These are phyloP conservation scores for Xiphydria camelus DNA, from an alignment of 2,888 invertebrate genomes.

Conservation along the genomic window DNA sequence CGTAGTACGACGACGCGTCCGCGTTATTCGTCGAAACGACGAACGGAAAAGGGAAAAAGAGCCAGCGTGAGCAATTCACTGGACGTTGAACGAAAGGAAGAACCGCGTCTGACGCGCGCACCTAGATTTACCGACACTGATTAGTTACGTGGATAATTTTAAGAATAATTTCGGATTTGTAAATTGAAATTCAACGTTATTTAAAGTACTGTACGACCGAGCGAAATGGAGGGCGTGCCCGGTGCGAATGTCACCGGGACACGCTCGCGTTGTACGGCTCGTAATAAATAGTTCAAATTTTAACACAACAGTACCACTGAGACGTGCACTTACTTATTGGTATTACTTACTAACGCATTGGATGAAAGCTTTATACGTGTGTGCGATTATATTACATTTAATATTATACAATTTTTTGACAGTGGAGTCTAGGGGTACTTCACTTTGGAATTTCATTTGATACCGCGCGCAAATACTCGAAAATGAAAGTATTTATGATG, in stretches of 20 bases:
- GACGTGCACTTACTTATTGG: too few relatives aligned
- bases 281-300: conserved; percentile 46
- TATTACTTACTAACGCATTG: too few relatives aligned
- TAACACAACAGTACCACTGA: conserved; percentile 30
- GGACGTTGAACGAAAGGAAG: conserved; percentile 3
- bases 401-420: too few relatives aligned
- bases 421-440: too few relatives aligned
- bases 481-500: too few relatives aligned
- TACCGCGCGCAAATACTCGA: too few relatives aligned
- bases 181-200: conserved; percentile 29
- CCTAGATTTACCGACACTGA: conserved; percentile 30
- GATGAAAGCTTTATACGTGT: too few relatives aligned
- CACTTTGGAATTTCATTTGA: too few relatives aligned
- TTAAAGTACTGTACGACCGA: conserved; percentile 29
- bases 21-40: neutral
- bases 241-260: conserved; percentile 8
- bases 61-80: conserved; percentile 31
- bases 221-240: conserved; percentile 11
- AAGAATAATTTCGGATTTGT: conserved; percentile 24
- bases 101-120: conserved; percentile 29
- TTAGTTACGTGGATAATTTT: conserved; percentile 23
- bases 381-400: too few relatives aligned
- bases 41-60: too few relatives aligned
- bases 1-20: too few relatives aligned
- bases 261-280: conserved; percentile 26